Conservation (phyloP, 2,797 vertebrate genomes). For the Ataeniobius toweri region DNA sequence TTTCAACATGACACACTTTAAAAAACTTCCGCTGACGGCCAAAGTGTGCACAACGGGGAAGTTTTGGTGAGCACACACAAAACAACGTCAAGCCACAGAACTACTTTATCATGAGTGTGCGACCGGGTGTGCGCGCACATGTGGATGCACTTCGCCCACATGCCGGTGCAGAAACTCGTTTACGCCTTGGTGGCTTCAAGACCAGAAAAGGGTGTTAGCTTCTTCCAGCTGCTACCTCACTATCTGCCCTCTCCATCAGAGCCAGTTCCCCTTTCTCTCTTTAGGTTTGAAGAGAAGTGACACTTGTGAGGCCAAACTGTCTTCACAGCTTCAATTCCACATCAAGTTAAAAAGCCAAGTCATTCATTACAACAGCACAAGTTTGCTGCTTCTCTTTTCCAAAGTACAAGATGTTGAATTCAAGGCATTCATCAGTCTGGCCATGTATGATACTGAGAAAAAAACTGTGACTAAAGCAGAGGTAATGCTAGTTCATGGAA, state of each 20-base stretch:
- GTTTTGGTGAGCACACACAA: constrained; percentile 10
- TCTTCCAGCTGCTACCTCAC: constrained; percentile 67
- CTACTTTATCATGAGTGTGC: constrained; percentile 18
- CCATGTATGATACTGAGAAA: background rate
- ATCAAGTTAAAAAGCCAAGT: constrained; percentile 58
- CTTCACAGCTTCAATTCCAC: constrained; percentile 49
- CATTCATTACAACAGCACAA: constrained; percentile 54
- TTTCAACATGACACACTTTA: constrained; percentile 16
- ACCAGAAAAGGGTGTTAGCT: constrained; percentile 61
- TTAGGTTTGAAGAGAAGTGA: constrained; percentile 63
- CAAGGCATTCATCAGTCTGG: constrained; percentile 13
- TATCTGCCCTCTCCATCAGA: constrained; percentile 71
- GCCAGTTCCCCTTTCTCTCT: constrained; percentile 75
- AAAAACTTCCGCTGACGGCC: constrained; percentile 6
- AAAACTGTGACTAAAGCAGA: constrained; percentile 2
- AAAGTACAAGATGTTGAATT: constrained; percentile 8
- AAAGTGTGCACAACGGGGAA: constrained; percentile 13
- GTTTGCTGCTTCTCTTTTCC: constrained; percentile 54
- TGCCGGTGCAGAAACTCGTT: constrained; percentile 43
- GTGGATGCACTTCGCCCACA: constrained; percentile 40
- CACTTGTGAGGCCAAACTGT: constrained; percentile 59
- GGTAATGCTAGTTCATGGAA: background rate
- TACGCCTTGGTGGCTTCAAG: constrained; percentile 56
- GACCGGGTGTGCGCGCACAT: background rate
- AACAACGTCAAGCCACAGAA: constrained; percentile 1